phyloP scores from a whole-genome alignment of 2,113 vertebrate species.

The Dromas ardeola region DNA sequence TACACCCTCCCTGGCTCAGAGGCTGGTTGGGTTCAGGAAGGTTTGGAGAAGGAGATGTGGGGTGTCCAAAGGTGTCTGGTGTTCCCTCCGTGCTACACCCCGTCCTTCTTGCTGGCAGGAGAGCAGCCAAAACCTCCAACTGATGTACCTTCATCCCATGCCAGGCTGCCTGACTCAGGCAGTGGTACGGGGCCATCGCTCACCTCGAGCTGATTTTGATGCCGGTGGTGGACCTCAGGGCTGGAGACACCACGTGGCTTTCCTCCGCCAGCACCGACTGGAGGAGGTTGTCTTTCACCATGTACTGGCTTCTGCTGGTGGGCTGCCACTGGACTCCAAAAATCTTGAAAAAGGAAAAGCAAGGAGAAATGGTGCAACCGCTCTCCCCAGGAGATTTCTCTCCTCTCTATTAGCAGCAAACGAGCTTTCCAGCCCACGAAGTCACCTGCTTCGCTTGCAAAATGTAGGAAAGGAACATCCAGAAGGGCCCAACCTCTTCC shows the following conservation, averaged over 20 bases:
- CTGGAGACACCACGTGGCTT: slow-evolving; percentile 34
- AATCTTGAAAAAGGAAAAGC: slow-evolving; percentile 28
- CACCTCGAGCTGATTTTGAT: slow-evolving; percentile 66
- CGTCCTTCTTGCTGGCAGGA: background rate
- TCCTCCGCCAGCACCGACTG: slow-evolving; percentile 53
- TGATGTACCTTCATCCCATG: background rate
- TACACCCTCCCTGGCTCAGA: background rate
- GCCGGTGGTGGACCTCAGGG: slow-evolving; percentile 20
- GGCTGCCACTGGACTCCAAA: slow-evolving; percentile 63
- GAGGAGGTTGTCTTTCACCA: slow-evolving; percentile 38
- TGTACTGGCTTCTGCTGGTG: slow-evolving; percentile 36
- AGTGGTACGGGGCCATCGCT: fast-evolving
- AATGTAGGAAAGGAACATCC: background rate
- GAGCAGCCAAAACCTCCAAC: background rate
- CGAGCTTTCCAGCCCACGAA: background rate
- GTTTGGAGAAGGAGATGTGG: background rate
- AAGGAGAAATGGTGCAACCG: background rate
- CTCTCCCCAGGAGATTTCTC: background rate
- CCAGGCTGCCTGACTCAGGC: fast-evolving
- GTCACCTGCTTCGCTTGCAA: fast-evolving
- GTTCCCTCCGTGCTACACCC: background rate
- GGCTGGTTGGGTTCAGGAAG: background rate
- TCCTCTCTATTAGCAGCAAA: background rate
- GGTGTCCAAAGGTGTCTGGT: background rate
- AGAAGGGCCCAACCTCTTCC: background rate